phyloP scores from a whole-genome alignment of 2,113 vertebrate genomes.

The Mirza zaza region DNA sequence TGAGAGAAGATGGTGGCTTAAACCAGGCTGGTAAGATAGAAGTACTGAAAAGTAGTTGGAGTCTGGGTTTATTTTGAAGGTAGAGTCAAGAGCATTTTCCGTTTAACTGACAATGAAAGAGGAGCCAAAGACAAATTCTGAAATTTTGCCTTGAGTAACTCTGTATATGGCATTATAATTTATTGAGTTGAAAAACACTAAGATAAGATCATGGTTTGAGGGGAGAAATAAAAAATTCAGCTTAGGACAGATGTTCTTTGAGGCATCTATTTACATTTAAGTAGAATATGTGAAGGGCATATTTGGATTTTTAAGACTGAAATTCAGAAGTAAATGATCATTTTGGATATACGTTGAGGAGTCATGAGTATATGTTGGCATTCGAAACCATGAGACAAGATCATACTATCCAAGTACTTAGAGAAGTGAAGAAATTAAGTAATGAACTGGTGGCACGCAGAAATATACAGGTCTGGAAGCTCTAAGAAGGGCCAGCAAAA shows the following conservation, averaged over 20 bases:
- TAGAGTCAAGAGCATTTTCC: background rate
- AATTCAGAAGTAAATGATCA: background rate
- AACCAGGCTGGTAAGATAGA: background rate
- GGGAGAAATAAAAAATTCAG: background rate
- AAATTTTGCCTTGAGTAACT: background rate
- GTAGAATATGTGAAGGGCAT: background rate
- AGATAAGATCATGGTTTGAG: background rate
- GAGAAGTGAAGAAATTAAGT: background rate
- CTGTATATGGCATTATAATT: background rate
- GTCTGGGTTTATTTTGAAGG: background rate
- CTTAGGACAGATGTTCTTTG: background rate
- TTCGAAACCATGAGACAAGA: background rate
- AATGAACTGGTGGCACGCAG: background rate
- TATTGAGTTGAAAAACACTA: background rate
- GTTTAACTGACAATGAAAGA: background rate
- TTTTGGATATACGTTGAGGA: too few species aligned
- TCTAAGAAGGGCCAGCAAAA: background rate
- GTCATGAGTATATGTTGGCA: background rate
- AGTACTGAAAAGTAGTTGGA: background rate
- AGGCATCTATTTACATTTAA: background rate
- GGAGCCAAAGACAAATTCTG: background rate
- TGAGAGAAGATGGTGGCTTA: background rate
- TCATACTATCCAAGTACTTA: background rate
- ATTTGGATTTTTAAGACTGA: background rate
- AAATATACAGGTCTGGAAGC: background rate